phyloP scores from a whole-genome alignment of 2,888 invertebrate species.

The Oscheius sp. region DNA sequence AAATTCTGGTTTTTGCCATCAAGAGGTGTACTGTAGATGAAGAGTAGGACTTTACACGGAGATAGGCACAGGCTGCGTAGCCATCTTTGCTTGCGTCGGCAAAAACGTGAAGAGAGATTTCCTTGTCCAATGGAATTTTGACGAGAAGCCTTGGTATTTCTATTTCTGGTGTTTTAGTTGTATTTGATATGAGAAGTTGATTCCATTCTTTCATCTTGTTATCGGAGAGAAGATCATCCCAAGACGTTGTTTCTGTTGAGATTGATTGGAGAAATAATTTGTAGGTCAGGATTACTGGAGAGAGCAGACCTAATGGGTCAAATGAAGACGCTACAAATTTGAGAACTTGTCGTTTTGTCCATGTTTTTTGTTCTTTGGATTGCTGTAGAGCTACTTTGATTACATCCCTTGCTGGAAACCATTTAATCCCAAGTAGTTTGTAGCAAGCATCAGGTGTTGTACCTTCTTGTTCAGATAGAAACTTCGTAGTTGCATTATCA shows the following conservation, averaged over 20 bases:
- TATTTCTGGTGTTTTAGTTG: not conserved
- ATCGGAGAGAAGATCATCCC: not conserved
- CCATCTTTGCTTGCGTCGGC: not conserved
- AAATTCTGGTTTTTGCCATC: not conserved
- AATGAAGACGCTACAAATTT: not conserved
- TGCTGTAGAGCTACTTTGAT: too few species aligned
- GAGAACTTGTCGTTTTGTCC: not conserved
- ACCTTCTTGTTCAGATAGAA: too few species aligned
- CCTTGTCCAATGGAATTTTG: not conserved
- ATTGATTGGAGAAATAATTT: not conserved
- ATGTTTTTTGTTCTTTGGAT: too few species aligned
- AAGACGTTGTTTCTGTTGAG: not conserved
- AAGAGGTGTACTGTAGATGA: too few species aligned
- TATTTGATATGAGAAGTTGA: too few species aligned
- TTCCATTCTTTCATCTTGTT: conserved; percentile 7
- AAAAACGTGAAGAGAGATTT: not conserved
- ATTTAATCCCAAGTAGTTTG: too few species aligned
- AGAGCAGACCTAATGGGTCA: not conserved
- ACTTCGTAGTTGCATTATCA: too few species aligned
- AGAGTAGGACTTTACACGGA: too few species aligned
- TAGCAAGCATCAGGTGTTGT: too few species aligned
- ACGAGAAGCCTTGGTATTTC: not conserved
- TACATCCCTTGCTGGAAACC: too few species aligned
- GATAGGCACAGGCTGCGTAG: conserved; percentile 3
- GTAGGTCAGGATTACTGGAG: not conserved